Conservation (phyloP, 64 coral and sea anemone genomes). For the Cladopsammia gracilis region DNA sequence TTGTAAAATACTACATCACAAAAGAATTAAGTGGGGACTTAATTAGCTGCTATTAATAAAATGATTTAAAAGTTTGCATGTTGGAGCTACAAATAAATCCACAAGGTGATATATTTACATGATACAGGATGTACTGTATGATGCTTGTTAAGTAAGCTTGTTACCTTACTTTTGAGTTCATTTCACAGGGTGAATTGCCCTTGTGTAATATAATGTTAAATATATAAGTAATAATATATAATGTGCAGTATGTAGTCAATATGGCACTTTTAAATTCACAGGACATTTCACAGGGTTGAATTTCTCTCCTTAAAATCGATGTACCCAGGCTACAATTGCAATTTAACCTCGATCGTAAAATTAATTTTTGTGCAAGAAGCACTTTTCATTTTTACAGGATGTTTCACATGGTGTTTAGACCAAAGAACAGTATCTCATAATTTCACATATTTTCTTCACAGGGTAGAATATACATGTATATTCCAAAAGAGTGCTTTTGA, state of each 20-base stretch:
- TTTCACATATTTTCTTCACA: conserved; percentile 32
- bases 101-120: too few relatives aligned
- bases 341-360: not conserved
- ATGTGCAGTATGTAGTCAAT: too few relatives aligned
- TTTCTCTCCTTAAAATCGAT: not conserved
- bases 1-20: too few relatives aligned
- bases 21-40: too few relatives aligned
- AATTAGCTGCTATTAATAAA: too few relatives aligned
- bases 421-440: not conserved
- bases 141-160: too few relatives aligned
- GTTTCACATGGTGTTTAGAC: conserved; percentile 7
- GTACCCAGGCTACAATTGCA: conserved; percentile 12
- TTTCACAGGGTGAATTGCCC: not conserved
- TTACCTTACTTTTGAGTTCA: too few relatives aligned
- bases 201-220: too few relatives aligned
- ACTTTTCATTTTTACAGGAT: conserved; percentile 1
- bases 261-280: not conserved
- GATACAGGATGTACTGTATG: too few relatives aligned
- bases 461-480: not conserved
- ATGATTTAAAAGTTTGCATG: too few relatives aligned
- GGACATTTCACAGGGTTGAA: conserved; percentile 13
- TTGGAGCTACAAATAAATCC: too few relatives aligned
- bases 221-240: too few relatives aligned
- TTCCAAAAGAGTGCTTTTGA: not conserved
- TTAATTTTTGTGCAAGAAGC: not conserved